Conservation (phyloP, 2,797 vertebrate species). For the Rhabdomys pumilio region DNA sequence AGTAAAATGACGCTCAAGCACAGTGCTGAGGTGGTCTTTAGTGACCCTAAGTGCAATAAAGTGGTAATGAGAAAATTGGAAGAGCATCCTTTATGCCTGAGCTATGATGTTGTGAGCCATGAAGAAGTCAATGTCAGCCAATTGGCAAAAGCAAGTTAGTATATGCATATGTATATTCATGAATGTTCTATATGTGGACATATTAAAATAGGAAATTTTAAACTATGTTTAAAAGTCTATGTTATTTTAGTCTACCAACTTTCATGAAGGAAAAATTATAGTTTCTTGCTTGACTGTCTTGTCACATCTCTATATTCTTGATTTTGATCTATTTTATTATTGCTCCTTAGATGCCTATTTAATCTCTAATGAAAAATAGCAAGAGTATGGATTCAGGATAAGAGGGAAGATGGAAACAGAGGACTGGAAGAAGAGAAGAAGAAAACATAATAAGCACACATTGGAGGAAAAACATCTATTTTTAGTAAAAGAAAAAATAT, state of each 20-base stretch:
- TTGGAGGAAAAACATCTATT: background rate
- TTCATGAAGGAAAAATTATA: constrained; percentile 6
- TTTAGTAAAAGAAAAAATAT: background rate
- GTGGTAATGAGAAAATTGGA: background rate
- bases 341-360: background rate
- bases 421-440: background rate
- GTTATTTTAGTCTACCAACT: constrained; percentile 8
- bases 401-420: background rate
- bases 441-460: background rate
- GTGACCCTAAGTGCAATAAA: background rate
- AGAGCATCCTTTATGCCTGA: background rate
- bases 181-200: background rate
- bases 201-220: background rate
- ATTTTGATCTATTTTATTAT: background rate
- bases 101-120: background rate
- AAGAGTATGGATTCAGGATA: background rate
- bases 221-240: too few relatives aligned
- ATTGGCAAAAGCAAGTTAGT: background rate
- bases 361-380: background rate
- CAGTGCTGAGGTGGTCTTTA: background rate
- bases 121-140: background rate
- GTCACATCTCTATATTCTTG: background rate
- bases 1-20: background rate
- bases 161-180: background rate
- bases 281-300: background rate